Conservation (phyloP, 2,113 vertebrate genomes). For the Anguilla japonica region DNA sequence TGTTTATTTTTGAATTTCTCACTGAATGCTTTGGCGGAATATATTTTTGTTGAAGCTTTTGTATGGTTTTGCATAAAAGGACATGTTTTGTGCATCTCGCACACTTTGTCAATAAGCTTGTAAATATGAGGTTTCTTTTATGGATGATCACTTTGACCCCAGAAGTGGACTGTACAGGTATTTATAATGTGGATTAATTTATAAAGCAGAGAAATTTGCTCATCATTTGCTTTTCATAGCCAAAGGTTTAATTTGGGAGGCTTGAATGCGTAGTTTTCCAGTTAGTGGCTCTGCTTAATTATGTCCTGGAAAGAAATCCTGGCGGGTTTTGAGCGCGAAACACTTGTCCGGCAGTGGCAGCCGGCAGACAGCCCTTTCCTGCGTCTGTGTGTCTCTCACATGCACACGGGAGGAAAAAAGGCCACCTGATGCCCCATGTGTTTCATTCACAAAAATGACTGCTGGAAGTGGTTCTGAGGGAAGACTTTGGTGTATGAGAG, state of each 20-base stretch:
- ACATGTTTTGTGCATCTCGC: not conserved
- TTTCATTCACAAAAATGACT: not conserved
- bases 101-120: not conserved
- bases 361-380: not conserved
- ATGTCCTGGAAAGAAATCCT: constrained; percentile 25
- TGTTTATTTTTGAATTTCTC: no score
- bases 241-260: not conserved
- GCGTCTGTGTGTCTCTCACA: not conserved
- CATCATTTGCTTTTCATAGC: constrained; percentile 26
- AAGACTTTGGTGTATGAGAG: not conserved
- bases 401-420: not conserved
- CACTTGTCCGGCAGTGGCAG: not conserved
- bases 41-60: not conserved
- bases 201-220: not conserved
- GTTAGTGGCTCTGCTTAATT: constrained; percentile 17
- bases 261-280: constrained; percentile 20
- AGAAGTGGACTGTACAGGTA: not conserved
- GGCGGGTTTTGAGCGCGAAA: no score
- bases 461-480: not conserved
- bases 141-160: not conserved
- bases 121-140: not conserved
- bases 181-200: not conserved
- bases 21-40: not conserved
- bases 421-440: not conserved
- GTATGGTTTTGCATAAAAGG: not conserved